Base-by-base conservation (phyloP, 2,888 invertebrate genomes). In the Drosophila merina region DNA sequence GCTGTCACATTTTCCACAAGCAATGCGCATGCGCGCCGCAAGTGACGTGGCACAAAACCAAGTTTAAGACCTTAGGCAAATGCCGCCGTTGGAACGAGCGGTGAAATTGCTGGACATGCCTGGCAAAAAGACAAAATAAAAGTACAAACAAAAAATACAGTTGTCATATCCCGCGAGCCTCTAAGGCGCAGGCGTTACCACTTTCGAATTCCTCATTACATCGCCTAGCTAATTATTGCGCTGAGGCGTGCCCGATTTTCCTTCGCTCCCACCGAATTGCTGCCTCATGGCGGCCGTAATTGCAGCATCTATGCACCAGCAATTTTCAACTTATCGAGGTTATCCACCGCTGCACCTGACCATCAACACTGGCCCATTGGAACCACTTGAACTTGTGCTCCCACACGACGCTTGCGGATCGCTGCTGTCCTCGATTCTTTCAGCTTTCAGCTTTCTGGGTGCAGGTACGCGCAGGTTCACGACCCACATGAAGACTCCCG, bases 361-460 rank as follows among this genome's bases (percentile, higher is more conserved):
- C 56, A 54, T 36, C 48, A 36, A 52, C 57, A 72, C 73, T 62
- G 51, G 30, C 8, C 48, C 56, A 28, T 38, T 56, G 59, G 12
- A 38, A n/a, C 55, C 77, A 77, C 75, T 84, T 84, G 81, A 81
- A 79, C 79, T 66, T 50, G 64, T 74, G 83, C 83, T 73, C 83
- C 83, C 75, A 83, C 78, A 79, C 75, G 79, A 74, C 59, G 71
- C 50, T 69, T 52, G 74, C 71, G 72, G 77, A 85, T 79, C 76
- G 66, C 40, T 31, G 64, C 55, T 80, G 84, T 79, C 72, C 84
- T 76, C 84, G 77, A 83, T 84, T 76, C 51, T 49, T 48, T 63
- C 55, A 4, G 48, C 45, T 45, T 30, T 28, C 30, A 44, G 49
- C 49, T 28, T 28, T 28, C 6, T 36, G 38, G 38, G 26, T 42